phyloP scores from a whole-genome alignment of 2,888 invertebrate genomes.

The Hirtodrosophila trivittata region DNA sequence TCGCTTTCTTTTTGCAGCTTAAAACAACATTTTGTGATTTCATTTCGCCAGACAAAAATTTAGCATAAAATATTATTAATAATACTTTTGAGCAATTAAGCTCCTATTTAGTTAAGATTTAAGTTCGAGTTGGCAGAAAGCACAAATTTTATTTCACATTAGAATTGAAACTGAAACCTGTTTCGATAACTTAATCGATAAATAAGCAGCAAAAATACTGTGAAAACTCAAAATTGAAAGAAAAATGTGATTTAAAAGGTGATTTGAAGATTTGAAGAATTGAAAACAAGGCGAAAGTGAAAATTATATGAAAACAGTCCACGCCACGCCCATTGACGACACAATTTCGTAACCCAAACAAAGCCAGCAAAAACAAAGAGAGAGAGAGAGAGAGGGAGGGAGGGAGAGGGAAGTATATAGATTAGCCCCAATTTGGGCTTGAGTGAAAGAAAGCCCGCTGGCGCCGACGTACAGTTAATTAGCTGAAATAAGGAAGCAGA shows the following conservation, averaged over 20 bases:
- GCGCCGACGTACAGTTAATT: constrained; percentile 58
- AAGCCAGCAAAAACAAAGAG: constrained; percentile 4
- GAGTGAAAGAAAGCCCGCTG: constrained; percentile 53
- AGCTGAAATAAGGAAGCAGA: constrained; percentile 74
- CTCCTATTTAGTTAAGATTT: too few species aligned
- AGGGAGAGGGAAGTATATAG: neutral
- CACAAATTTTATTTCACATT: too few species aligned
- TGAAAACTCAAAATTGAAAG: too few species aligned
- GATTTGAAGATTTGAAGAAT: too few species aligned
- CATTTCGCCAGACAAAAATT: neutral
- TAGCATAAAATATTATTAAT: neutral
- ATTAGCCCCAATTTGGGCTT: constrained; percentile 54
- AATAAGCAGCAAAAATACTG: too few species aligned
- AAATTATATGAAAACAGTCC: constrained; percentile 42
- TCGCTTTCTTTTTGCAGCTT: constrained; percentile 57
- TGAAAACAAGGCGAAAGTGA: constrained; percentile 57
- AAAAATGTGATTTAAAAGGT: too few species aligned
- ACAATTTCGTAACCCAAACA: constrained; percentile 43
- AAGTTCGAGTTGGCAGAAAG: too few species aligned
- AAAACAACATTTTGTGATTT: constrained; percentile 36
- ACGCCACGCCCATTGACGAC: constrained; percentile 31
- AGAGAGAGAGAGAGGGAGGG: neutral
- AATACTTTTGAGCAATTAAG: neutral
- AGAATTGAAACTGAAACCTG: too few species aligned
- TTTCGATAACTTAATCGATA: too few species aligned